Percentiles rank a stretch among this genome's conserved stretches.
These are phyloP conservation scores for Macaca fascicularis DNA, from an alignment of 2,113 vertebrate species.

Conservation along the genomic window DNA sequence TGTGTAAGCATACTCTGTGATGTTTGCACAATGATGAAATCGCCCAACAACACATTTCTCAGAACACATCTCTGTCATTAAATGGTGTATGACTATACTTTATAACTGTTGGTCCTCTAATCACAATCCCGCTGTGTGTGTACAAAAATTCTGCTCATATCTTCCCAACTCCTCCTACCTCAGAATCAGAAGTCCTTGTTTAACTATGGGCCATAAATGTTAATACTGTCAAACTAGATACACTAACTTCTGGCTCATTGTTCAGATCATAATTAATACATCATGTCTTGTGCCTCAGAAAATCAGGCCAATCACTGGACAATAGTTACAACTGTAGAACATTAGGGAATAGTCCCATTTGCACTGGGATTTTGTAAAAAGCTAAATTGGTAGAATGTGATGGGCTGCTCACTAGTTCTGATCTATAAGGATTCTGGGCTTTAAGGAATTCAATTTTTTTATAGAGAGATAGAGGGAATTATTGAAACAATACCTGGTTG, in stretches of 20 bases:
- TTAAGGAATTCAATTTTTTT: background rate
- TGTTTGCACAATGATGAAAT: background rate
- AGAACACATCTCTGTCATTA: background rate
- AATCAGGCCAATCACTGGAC: background rate
- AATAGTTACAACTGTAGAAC: background rate
- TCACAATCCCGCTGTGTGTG: background rate
- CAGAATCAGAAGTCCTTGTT: background rate
- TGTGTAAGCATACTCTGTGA: background rate
- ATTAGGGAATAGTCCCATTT: background rate
- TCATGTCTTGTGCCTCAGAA: background rate
- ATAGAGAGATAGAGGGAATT: background rate
- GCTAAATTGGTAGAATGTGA: background rate
- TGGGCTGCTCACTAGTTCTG: background rate
- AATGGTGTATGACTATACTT: background rate
- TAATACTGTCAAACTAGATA: background rate
- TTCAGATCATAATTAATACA: background rate
- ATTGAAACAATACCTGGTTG: constrained; percentile 14
- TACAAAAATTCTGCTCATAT: background rate
- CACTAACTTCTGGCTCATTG: background rate
- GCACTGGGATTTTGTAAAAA: background rate
- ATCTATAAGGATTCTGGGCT: background rate
- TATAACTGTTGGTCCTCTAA: background rate
- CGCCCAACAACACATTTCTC: background rate
- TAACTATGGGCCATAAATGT: background rate
- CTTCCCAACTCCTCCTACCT: background rate